Evolutionary conservation across 2,888 invertebrate species (phyloP).

Genomic region (Calliphora vomitoria): DNA sequence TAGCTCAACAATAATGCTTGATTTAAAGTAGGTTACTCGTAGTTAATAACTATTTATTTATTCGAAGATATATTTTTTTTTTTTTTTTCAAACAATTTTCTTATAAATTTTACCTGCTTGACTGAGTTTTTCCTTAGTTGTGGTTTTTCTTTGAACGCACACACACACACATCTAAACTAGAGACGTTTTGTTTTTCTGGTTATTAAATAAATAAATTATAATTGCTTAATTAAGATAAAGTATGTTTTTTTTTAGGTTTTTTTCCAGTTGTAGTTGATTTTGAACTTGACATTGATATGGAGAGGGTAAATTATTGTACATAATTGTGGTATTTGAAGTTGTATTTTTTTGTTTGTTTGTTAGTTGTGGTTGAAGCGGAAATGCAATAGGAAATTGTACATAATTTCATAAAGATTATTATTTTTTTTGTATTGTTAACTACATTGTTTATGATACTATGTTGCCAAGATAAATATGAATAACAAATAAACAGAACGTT

Average conservation of each 20-base stretch:
- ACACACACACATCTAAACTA: neutral
- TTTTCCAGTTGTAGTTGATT: neutral
- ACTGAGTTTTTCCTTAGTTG: constrained; percentile 50
- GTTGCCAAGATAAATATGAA: too few species aligned
- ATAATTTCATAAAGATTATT: neutral
- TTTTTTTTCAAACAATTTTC: constrained; percentile 48
- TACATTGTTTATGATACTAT: too few species aligned
- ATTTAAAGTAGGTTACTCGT: constrained; percentile 59
- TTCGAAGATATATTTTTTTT: constrained; percentile 12
- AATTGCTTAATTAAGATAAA: constrained; percentile 67
- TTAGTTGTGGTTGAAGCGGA: neutral
- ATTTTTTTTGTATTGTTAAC: neutral
- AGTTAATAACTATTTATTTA: constrained; percentile 54
- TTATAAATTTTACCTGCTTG: constrained; percentile 38
- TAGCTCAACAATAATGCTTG: constrained; percentile 40
- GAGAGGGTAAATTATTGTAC: neutral
- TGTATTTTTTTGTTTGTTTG: neutral
- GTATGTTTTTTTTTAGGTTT: constrained; percentile 21
- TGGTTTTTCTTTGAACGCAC: constrained; percentile 45
- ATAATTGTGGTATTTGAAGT: constrained; percentile 5
- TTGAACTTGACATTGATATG: constrained; percentile 69
- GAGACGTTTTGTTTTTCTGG: constrained; percentile 9
- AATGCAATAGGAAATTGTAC: neutral
- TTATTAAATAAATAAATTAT: constrained; percentile 26
- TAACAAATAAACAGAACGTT: too few species aligned